phyloP scores from a whole-genome alignment of 2,797 vertebrate genomes.

The Hipposideros larvatus region DNA sequence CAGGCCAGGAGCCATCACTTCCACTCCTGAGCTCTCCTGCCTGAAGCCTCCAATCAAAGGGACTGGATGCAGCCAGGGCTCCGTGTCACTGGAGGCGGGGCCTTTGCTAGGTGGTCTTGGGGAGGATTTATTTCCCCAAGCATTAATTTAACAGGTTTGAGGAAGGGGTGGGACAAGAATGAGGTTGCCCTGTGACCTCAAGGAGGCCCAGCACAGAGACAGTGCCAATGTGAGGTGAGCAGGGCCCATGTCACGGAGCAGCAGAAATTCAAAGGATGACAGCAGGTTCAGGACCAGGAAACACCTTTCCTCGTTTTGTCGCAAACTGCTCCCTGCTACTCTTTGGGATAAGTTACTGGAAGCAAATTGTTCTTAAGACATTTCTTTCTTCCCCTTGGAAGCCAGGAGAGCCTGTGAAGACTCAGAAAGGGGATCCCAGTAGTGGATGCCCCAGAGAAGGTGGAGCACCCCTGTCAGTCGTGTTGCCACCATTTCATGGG shows the following conservation, averaged over 20 bases:
- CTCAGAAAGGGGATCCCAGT: not conserved
- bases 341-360: not conserved
- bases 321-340: not conserved
- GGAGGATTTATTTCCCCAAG: not conserved
- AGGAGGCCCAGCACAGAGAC: not conserved
- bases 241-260: not conserved
- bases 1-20: not conserved
- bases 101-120: not conserved
- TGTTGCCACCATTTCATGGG: not conserved
- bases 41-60: not conserved
- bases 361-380: not conserved
- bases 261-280: not conserved
- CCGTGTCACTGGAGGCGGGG: too few relatives aligned
- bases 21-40: not conserved
- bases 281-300: not conserved
- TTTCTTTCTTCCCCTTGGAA: not conserved
- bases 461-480: accelerated
- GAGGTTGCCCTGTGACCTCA: not conserved
- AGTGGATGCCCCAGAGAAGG: not conserved
- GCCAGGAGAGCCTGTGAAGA: not conserved
- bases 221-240: not conserved
- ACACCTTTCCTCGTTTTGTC: not conserved
- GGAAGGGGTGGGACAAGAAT: not conserved
- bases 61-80: not conserved
- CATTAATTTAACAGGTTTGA: not conserved